These are phyloP conservation scores for Bombylius major DNA, from an alignment of 2,888 invertebrate genomes.

Conservation along the genomic window DNA sequence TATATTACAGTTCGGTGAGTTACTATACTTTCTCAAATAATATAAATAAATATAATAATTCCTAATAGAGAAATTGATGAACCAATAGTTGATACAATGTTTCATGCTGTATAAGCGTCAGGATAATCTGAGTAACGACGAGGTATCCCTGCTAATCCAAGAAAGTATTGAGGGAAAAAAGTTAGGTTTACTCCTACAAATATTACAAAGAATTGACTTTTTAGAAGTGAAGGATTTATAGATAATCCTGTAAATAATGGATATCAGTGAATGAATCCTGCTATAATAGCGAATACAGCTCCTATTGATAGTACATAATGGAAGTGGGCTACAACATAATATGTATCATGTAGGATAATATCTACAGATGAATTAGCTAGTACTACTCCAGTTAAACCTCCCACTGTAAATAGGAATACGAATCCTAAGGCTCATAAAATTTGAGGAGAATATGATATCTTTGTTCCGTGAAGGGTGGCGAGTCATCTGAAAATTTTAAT, in stretches of 20 bases:
- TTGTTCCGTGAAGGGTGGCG: slow-evolving; percentile 53
- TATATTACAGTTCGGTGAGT: slow-evolving; percentile 42
- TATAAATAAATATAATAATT: slow-evolving; percentile 46
- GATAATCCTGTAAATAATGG: slow-evolving; percentile 51
- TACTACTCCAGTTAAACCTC: slow-evolving; percentile 56
- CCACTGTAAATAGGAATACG: slow-evolving; percentile 64
- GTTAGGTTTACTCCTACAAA: slow-evolving; percentile 68
- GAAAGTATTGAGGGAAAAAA: slow-evolving; percentile 69
- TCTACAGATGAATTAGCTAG: slow-evolving; percentile 62
- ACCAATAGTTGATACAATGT: slow-evolving; percentile 54
- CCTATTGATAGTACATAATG: slow-evolving; percentile 72
- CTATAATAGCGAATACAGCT: slow-evolving; percentile 67
- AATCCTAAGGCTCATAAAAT: slow-evolving; percentile 60
- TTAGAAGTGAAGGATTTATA: slow-evolving; percentile 46
- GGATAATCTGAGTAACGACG: slow-evolving; percentile 66
- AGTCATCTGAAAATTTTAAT: slow-evolving; percentile 74
- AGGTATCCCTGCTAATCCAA: slow-evolving; percentile 57
- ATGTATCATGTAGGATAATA: slow-evolving; percentile 67
- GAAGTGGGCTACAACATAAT: slow-evolving; percentile 73
- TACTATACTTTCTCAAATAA: slow-evolving; percentile 47
- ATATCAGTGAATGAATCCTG: slow-evolving; percentile 58
- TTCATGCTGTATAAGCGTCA: slow-evolving; percentile 52
- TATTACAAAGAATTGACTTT: slow-evolving; percentile 57
- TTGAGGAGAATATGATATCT: slow-evolving; percentile 46
- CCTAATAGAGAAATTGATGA: slow-evolving; percentile 48